Base-by-base conservation (phyloP, 2,797 vertebrate species). In the Lophius americanus region DNA sequence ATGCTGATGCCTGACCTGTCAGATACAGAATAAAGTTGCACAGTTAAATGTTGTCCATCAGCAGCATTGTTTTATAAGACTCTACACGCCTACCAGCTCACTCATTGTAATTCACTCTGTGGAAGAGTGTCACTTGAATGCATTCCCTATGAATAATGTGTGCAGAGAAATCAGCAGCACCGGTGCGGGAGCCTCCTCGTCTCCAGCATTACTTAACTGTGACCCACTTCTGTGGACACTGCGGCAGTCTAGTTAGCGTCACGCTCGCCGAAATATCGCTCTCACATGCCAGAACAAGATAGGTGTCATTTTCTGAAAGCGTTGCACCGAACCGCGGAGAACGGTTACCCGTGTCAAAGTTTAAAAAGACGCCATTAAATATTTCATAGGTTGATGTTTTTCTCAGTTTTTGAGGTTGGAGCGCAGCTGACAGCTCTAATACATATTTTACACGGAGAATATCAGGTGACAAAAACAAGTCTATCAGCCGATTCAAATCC, bases 101-200 rank as follows among this genome's bases (percentile, higher is more conserved):
- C 71, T 82, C 68, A 60, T 53, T 80, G 79, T 66, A 64, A 82
- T 81, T 79, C 76, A 35, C 60, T 58, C 64, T 23, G 49, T 51
- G 43, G 49, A n/a, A 68, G 75, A 81, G 83, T 55, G 60, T 85
- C 84, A 74, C 76, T 84, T 60, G 57, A 80, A 67, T 72, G 64
- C 59, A 62, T 64, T 44, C 77, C 56, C 73, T 82, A 82, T 88
- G 65, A 85, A 85, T 89, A 73, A 86, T 81, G 60, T 68, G 82
- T 70, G 76, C 0, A 6, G 65, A 66, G 32, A 64, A 75, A 63
- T 59, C 65, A 51, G 50, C 82, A 52, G 36, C 46, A 0, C 54
- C 42, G 1, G 62, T 43, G 58, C 58, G 23, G 47, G 51, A 80
- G 76, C 55, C 35, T 64, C 44, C 51, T 59, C 51, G n/a, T 12